Evolutionary conservation across 1,140 invertebrate species (phyloP), one percentile per base, ranked within the genome.

Genomic region (Zaprionus ghesquierei): DNA sequence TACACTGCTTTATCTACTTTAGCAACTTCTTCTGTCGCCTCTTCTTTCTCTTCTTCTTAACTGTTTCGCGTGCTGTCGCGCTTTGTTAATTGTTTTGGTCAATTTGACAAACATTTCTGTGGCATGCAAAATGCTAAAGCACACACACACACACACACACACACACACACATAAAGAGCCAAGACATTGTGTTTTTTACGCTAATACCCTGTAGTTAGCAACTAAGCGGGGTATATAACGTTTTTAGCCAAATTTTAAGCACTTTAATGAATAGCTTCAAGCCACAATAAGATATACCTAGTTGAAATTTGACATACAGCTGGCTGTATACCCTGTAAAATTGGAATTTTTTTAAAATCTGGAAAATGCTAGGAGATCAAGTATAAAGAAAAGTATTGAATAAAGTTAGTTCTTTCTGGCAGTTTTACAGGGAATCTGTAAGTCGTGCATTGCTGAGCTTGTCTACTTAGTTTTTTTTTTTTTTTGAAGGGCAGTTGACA

Each of bases 401-500:
- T 4, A 15, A 38, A 15, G 0, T 38, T 15, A 2, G 1, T 41
- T 41, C n/a, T 8, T 6, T 15, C 5, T 38, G 5, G 5, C 5
- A 38, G n/a, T 20, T 3, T 46, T 46, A 22, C 41, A 22, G 41
- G 9, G 41, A 0, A 46, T 46, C 41, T 46, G 41, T 3, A 2
- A 20, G 41, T 10, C 41, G 18, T 20, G 41, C 41, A 5, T 1
- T 2, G 27, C 27, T 9, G 27, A 29, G 27, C 8, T 29, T 29
- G 1, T 29, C 5, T 29, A 5, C 27, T 29, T 5, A 29, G 44
- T 66, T 29, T 6, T 51, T 59, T 56, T 23, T 18, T 23, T 3
- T 59, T 51, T 60, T 51, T 54, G 50, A 60, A 69, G 56, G 49
- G 56, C 56, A 60, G 54, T 53, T 66, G 77, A 75, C 71, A 66